phyloP scores from a whole-genome alignment of 2,113 vertebrate species.

The Malurus melanocephalus region DNA sequence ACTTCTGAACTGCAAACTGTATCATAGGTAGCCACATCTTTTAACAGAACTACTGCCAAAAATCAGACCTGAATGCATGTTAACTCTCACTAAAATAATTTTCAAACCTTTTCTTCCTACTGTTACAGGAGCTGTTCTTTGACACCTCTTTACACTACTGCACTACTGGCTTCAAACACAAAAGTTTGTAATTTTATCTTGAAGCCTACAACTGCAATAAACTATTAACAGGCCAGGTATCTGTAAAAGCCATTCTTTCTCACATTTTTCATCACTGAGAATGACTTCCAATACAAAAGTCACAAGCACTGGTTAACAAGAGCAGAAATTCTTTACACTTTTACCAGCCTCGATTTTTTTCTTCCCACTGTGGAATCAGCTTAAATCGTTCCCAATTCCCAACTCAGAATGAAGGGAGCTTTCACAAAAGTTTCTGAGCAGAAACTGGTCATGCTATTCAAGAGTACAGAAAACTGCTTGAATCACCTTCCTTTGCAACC shows the following conservation, averaged over 20 bases:
- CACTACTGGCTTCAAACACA: background rate
- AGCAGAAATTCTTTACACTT: background rate
- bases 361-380: background rate
- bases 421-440: background rate
- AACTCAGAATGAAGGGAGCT: fast-evolving
- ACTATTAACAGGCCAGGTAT: background rate
- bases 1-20: background rate
- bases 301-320: background rate
- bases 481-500: background rate
- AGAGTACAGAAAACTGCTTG: fast-evolving
- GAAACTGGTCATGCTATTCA: background rate
- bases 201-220: background rate
- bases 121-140: background rate
- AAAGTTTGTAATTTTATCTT: background rate
- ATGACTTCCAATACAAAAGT: background rate
- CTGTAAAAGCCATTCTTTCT: background rate
- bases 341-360: background rate
- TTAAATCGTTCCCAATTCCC: background rate
- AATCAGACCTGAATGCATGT: background rate
- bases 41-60: background rate
- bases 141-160: background rate
- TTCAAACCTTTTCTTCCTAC: background rate
- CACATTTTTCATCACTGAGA: background rate
- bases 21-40: background rate
- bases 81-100: background rate